Percentiles rank a stretch among this genome's conserved stretches.
Conservation (phyloP, 2,113 vertebrate species). For the Butastur rufipennis region DNA sequence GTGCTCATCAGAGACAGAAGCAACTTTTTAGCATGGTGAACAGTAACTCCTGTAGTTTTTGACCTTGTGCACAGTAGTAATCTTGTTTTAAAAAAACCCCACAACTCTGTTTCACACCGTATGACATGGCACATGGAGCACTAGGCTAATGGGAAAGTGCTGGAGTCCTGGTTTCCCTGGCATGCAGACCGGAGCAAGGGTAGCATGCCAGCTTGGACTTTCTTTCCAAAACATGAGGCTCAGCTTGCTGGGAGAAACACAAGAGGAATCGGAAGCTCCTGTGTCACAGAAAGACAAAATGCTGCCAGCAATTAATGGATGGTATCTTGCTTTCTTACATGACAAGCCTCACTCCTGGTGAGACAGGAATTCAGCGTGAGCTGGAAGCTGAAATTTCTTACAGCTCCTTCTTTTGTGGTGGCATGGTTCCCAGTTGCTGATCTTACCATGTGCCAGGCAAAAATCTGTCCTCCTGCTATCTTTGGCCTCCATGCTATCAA, state of each 20-base stretch:
- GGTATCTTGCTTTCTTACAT: not conserved
- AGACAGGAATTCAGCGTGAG: not conserved
- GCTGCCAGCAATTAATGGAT: conserved; percentile 18
- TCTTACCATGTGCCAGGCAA: not conserved
- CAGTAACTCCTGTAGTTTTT: not conserved
- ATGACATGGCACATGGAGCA: accelerated
- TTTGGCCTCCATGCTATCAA: conserved; percentile 33
- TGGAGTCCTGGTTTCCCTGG: not conserved
- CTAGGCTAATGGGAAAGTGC: not conserved
- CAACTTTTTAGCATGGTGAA: not conserved
- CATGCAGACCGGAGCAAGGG: not conserved
- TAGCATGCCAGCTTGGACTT: not conserved
- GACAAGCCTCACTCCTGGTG: not conserved
- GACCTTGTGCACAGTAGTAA: not conserved
- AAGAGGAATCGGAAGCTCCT: not conserved
- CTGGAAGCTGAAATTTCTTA: conserved; percentile 4
- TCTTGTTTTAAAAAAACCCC: not conserved
- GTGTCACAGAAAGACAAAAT: not conserved
- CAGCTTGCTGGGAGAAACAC: not conserved
- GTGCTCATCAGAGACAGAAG: not conserved
- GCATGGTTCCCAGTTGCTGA: conserved; percentile 28
- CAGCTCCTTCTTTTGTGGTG: conserved; percentile 15
- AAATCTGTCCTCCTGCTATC: conserved; percentile 32
- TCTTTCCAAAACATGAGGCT: not conserved
- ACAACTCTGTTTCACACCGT: not conserved